Percentiles rank a stretch among this genome's conserved stretches.
These are phyloP conservation scores for Ophiothrix spiculata DNA, from an alignment of 35 echinoderm and acorn worm genomes.

Conservation along the genomic window DNA sequence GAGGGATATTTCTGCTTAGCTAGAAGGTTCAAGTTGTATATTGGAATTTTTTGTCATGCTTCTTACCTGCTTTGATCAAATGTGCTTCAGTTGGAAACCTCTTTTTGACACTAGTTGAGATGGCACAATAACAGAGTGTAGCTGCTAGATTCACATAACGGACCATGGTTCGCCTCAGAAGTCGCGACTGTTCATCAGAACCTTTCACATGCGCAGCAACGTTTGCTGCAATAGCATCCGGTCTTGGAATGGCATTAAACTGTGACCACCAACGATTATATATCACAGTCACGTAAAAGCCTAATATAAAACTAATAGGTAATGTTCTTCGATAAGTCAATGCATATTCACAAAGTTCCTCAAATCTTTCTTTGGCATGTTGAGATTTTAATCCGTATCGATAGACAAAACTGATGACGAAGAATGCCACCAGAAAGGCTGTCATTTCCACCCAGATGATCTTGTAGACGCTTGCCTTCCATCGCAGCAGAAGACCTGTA, in stretches of 20 bases:
- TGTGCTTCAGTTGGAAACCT: not conserved
- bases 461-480: not conserved
- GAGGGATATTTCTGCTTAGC: too few relatives aligned
- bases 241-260: not conserved
- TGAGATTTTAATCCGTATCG: not conserved
- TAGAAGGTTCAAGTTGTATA: too few relatives aligned
- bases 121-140: not conserved
- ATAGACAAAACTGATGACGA: not conserved
- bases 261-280: not conserved
- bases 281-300: not conserved
- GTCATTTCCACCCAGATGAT: not conserved
- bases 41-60: not conserved
- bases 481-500: not conserved
- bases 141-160: not conserved
- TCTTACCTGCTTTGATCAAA: conserved; percentile 5
- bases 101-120: not conserved
- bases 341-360: not conserved
- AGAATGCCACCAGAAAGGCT: not conserved
- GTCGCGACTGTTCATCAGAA: not conserved
- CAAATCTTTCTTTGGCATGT: not conserved
- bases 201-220: not conserved
- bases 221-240: not conserved
- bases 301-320: not conserved
- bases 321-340: not conserved
- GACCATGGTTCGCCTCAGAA: not conserved